A percentile compares a stretch with the other conserved stretches of the same genome.
Evolutionary conservation across 2,113 vertebrate genomes (phyloP).

Genomic region (Seriola rivoliana): DNA sequence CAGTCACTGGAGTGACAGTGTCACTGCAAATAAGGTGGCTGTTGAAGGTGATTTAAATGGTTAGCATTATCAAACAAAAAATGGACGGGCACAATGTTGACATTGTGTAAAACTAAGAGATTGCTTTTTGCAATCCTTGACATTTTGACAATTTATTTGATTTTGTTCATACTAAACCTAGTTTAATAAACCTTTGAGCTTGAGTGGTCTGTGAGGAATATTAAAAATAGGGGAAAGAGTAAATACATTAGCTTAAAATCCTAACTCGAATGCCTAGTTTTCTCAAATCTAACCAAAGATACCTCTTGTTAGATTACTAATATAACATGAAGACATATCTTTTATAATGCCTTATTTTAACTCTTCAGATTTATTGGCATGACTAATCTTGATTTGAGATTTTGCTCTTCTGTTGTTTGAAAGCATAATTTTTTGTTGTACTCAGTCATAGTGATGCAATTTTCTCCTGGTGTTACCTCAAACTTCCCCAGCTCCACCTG

Average conservation of each 20-base stretch:
- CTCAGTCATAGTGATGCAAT: slow-evolving; percentile 75
- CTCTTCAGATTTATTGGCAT: slow-evolving; percentile 64
- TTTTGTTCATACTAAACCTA: slow-evolving; percentile 58
- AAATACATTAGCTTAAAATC: slow-evolving; percentile 47
- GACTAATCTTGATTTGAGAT: slow-evolving; percentile 70
- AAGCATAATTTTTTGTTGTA: slow-evolving; percentile 41
- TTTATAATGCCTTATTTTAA: slow-evolving; percentile 54
- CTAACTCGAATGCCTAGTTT: slow-evolving; percentile 71
- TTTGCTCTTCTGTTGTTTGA: slow-evolving; percentile 48
- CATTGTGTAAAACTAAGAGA: slow-evolving; percentile 72
- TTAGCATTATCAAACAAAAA: slow-evolving; percentile 79
- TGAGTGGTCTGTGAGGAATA: slow-evolving; percentile 55
- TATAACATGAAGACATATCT: slow-evolving; percentile 39
- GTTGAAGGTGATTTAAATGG: slow-evolving; percentile 88
- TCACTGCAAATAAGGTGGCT: slow-evolving; percentile 85
- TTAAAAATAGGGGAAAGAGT: slow-evolving; percentile 32
- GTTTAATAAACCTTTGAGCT: slow-evolving; percentile 44
- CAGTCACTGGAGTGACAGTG: slow-evolving; percentile 79
- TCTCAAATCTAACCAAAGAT: slow-evolving; percentile 68
- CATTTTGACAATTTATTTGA: slow-evolving; percentile 59
- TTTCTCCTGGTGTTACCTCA: slow-evolving; percentile 82
- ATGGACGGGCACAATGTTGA: slow-evolving; percentile 75
- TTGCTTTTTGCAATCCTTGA: slow-evolving; percentile 57
- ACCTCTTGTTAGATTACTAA: slow-evolving; percentile 64
- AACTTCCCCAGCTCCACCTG: slow-evolving; percentile 80